Evolutionary conservation across 2,888 invertebrate genomes (phyloP).

Genomic region (Drosophila kambysellisi): DNA sequence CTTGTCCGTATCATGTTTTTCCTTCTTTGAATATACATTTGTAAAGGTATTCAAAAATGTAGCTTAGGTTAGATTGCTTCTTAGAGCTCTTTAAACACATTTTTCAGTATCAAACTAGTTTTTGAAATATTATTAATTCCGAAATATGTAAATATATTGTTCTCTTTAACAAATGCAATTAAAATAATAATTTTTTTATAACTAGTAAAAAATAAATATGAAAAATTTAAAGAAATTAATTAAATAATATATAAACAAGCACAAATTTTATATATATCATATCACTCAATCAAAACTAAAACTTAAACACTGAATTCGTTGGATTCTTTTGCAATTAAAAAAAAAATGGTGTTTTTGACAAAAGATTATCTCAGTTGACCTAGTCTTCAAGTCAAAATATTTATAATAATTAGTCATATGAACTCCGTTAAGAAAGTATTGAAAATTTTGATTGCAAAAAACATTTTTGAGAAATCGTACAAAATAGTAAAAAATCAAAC

Average conservation of each 20-base stretch:
- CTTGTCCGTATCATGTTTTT: background rate
- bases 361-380: background rate
- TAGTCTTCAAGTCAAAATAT: background rate
- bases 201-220: background rate
- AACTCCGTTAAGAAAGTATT: background rate
- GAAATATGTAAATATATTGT: background rate
- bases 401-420: background rate
- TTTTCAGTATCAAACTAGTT: background rate
- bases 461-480: background rate
- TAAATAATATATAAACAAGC: background rate
- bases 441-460: background rate
- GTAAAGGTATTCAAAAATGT: background rate
- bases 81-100: background rate
- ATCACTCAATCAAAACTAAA: background rate
- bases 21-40: background rate
- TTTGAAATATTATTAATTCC: background rate
- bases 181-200: background rate
- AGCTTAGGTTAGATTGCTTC: background rate
- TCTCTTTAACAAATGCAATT: background rate
- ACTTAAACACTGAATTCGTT: background rate
- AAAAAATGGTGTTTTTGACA: background rate
- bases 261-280: background rate
- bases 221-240: background rate
- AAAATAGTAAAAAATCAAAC: background rate
- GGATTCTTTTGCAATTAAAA: background rate